Conservation (phyloP, 1,140 invertebrate genomes). For the Caenorhabditis brenneri region DNA sequence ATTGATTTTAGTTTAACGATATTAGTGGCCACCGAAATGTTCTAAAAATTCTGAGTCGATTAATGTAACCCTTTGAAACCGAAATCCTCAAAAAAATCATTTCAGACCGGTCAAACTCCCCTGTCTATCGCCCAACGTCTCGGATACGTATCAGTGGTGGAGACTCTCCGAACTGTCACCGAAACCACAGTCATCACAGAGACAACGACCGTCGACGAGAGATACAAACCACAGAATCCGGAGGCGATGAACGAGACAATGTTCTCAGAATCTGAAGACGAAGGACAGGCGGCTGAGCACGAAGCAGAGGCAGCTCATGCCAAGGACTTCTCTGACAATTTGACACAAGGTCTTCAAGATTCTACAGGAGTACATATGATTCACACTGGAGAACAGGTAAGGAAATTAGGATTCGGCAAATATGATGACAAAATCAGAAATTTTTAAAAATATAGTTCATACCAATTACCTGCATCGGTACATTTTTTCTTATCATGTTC, state of each 20-base stretch:
- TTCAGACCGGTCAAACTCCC: constrained; percentile 93
- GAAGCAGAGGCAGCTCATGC: constrained; percentile 66
- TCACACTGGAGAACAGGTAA: constrained; percentile 69
- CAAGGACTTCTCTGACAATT: constrained; percentile 70
- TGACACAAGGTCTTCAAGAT: constrained; percentile 69
- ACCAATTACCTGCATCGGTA: no score
- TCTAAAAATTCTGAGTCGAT: not conserved
- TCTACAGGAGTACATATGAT: constrained; percentile 69
- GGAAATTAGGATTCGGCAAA: not conserved
- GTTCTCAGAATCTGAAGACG: constrained; percentile 98
- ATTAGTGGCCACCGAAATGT: no score
- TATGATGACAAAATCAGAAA: no score
- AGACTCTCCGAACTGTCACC: constrained; percentile 92
- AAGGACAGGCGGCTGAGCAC: constrained; percentile 76
- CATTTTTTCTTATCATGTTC: no score
- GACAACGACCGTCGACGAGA: constrained; percentile 82
- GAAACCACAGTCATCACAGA: constrained; percentile 80
- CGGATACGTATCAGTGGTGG: constrained; percentile 97
- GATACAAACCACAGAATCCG: constrained; percentile 94
- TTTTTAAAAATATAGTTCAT: no score
- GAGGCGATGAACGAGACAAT: constrained; percentile 98
- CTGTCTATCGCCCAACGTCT: constrained; percentile 93
- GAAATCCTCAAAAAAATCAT: not conserved
- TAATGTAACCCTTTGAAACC: not conserved
- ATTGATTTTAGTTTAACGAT: not conserved